Evolutionary conservation across 2,113 vertebrate genomes (phyloP).

Genomic region (Toxostoma redivivum): DNA sequence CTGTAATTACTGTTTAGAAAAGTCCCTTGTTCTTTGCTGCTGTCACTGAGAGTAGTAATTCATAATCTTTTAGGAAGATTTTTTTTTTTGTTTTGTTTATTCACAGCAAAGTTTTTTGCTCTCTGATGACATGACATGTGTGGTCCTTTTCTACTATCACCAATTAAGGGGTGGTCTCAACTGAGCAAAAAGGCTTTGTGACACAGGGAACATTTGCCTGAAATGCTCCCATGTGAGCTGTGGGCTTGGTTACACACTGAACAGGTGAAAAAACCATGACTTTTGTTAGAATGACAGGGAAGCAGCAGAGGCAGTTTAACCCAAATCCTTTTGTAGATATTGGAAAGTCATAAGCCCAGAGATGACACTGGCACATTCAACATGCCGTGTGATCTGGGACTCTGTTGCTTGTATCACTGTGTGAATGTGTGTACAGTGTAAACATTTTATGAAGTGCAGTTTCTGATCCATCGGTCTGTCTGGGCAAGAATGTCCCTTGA

Average conservation of each 20-base stretch:
- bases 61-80: conserved; percentile 46
- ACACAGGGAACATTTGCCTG: conserved; percentile 57
- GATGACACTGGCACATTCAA: conserved; percentile 73
- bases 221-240: conserved; percentile 58
- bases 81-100: conserved; percentile 46
- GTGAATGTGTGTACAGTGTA: conserved; percentile 76
- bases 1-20: conserved; percentile 38
- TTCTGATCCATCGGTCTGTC: conserved; percentile 85
- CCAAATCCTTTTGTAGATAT: conserved; percentile 75
- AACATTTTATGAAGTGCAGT: conserved; percentile 86
- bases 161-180: conserved; percentile 57
- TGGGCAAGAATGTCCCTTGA: conserved; percentile 81
- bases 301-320: conserved; percentile 66
- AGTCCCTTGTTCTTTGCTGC: conserved; percentile 21
- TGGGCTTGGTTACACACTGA: conserved; percentile 20
- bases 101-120: conserved; percentile 30
- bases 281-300: conserved; percentile 70
- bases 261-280: background rate
- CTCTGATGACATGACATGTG: conserved; percentile 25
- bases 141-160: conserved; percentile 50
- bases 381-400: conserved; percentile 71
- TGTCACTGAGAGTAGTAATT: conserved; percentile 37
- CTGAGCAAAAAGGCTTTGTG: conserved; percentile 47
- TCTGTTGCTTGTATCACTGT: conserved; percentile 65
- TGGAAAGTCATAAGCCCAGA: conserved; percentile 74